A percentile compares a stretch with the other conserved stretches of the same genome.
phyloP scores from a whole-genome alignment of 2,113 vertebrate genomes.

The Heloderma charlesbogerti region DNA sequence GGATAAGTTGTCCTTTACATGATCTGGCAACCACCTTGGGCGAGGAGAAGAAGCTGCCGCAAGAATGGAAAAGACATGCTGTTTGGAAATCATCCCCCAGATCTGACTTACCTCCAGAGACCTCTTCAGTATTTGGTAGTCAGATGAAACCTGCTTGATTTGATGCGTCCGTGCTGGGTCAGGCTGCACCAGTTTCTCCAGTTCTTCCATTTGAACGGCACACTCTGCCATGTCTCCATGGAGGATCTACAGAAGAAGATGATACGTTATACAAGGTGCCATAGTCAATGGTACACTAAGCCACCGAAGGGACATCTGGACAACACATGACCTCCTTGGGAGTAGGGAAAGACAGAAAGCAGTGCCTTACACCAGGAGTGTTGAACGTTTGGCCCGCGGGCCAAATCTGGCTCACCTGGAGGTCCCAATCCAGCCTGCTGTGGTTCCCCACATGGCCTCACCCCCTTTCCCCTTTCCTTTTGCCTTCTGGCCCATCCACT shows the following conservation, averaged over 20 bases:
- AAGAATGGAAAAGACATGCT: neutral
- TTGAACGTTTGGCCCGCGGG: too few species aligned
- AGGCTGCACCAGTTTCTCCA: conserved; percentile 81
- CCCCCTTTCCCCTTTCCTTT: too few species aligned
- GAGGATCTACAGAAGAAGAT: conserved; percentile 79
- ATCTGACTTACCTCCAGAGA: conserved; percentile 79
- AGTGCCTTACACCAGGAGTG: too few species aligned
- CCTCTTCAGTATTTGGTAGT: conserved; percentile 80
- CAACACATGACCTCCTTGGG: neutral
- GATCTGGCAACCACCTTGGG: neutral
- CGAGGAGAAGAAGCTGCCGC: neutral
- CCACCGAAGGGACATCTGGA: neutral
- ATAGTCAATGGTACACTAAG: neutral
- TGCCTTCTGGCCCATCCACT: too few species aligned
- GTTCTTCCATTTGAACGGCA: conserved; percentile 76
- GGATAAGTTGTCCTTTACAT: too few species aligned
- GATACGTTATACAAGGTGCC: neutral
- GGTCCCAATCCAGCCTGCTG: too few species aligned
- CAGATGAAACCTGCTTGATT: conserved; percentile 79
- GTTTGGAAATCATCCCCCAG: conserved; percentile 2
- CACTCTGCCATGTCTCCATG: conserved; percentile 87
- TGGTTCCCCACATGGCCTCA: too few species aligned
- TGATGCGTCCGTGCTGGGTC: conserved; percentile 78
- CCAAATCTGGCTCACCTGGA: too few species aligned
- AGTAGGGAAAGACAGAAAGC: neutral